Conservation (phyloP, 2,888 invertebrate species). For the Cantharis rufa region DNA sequence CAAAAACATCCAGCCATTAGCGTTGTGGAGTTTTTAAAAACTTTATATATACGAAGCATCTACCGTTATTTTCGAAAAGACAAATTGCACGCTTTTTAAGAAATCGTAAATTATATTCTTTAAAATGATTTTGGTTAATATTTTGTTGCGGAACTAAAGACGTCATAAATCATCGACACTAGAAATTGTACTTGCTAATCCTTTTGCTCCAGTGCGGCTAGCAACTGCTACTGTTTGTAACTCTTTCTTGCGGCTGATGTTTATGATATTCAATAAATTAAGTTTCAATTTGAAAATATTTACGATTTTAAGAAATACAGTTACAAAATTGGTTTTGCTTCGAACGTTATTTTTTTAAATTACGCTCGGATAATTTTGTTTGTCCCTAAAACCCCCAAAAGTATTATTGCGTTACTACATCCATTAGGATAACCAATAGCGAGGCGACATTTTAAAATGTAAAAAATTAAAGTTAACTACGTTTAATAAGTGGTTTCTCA, state of each 20-base stretch:
- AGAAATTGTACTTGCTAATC: slow-evolving; percentile 33
- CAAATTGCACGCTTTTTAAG: neutral
- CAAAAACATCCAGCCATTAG: neutral
- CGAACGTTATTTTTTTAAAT: neutral
- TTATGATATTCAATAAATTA: slow-evolving; percentile 26
- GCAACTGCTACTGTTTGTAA: slow-evolving; percentile 22
- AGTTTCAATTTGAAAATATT: neutral
- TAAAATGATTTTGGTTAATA: slow-evolving; percentile 16
- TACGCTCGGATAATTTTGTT: neutral
- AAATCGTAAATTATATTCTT: slow-evolving; percentile 19
- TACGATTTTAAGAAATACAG: neutral
- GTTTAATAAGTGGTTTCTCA: neutral
- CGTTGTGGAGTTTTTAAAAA: neutral
- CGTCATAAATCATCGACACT: slow-evolving; percentile 27
- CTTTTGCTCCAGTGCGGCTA: slow-evolving; percentile 33
- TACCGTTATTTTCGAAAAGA: neutral
- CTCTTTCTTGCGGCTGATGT: slow-evolving; percentile 24
- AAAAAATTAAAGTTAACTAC: neutral
- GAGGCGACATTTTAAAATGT: neutral
- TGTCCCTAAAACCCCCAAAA: neutral
- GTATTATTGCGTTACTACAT: neutral
- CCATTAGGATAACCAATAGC: neutral
- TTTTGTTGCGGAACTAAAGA: slow-evolving; percentile 27
- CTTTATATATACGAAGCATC: no score
- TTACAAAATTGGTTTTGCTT: neutral